Evolutionary conservation across 2,113 vertebrate genomes (phyloP).

Genomic region (Melanotaenia duboulayi): DNA sequence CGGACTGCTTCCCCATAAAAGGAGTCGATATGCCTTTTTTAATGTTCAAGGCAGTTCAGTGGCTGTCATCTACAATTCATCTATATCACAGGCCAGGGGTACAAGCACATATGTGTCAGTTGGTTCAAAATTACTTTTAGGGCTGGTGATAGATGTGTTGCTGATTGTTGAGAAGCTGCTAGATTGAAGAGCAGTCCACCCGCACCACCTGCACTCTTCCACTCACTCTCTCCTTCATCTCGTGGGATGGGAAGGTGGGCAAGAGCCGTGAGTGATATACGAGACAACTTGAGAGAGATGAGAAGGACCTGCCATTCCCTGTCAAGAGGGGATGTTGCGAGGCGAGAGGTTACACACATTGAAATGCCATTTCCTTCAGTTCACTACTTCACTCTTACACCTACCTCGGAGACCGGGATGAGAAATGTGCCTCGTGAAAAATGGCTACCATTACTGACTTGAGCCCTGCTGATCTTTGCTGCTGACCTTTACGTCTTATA

Average conservation of each 20-base stretch:
- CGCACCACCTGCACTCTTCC: constrained; percentile 36
- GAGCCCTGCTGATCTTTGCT: constrained; percentile 62
- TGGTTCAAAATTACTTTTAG: constrained; percentile 64
- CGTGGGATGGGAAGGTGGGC: constrained; percentile 50
- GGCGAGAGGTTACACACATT: constrained; percentile 74
- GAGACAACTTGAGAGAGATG: constrained; percentile 67
- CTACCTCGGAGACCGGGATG: constrained; percentile 19
- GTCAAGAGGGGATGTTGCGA: constrained; percentile 56
- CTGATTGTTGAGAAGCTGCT: constrained; percentile 69
- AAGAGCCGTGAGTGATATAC: constrained; percentile 69
- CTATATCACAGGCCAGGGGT: constrained; percentile 17
- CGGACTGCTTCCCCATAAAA: constrained; percentile 20
- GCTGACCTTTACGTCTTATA: constrained; percentile 63
- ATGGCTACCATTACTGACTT: constrained; percentile 72
- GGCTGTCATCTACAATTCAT: constrained; percentile 46
- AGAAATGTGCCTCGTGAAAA: constrained; percentile 73
- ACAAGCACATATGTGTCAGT: constrained; percentile 39
- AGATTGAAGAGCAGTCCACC: constrained; percentile 62
- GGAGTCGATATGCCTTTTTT: constrained; percentile 14
- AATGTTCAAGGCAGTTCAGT: constrained; percentile 28
- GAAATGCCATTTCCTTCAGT: constrained; percentile 71
- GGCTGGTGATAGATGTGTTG: constrained; percentile 57
- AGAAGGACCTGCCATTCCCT: constrained; percentile 74
- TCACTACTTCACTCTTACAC: constrained; percentile 45
- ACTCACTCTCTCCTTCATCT: constrained; percentile 41